These are phyloP conservation scores for Tolypeutes matacus DNA, from an alignment of 2,797 vertebrate species.

Conservation along the genomic window DNA sequence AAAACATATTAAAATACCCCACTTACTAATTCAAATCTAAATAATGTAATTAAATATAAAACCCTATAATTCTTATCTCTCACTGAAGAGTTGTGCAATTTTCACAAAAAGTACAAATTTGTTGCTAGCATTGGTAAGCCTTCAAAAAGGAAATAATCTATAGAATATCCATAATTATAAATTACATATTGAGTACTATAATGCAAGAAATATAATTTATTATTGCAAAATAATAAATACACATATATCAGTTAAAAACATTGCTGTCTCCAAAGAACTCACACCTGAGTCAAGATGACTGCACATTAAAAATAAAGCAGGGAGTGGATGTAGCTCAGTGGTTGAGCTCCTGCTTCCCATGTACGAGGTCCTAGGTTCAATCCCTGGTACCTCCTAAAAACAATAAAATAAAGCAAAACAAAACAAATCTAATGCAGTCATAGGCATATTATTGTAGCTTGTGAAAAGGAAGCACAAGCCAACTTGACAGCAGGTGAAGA, in stretches of 20 bases:
- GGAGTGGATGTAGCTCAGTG: no score
- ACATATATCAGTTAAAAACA: not conserved
- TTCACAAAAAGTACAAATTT: slow-evolving; percentile 9
- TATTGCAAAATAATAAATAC: not conserved
- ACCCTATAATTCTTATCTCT: not conserved
- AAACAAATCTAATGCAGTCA: not conserved
- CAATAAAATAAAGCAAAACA: not conserved
- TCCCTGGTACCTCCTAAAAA: no score
- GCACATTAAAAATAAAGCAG: not conserved
- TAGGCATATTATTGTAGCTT: not conserved
- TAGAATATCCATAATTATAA: slow-evolving; percentile 40
- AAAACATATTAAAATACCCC: not conserved
- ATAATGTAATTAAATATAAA: slow-evolving; percentile 28
- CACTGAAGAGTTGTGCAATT: not conserved
- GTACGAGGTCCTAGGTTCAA: no score
- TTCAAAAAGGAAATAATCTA: not conserved
- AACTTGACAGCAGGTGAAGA: rapidly evolving
- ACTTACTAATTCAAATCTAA: slow-evolving; percentile 38
- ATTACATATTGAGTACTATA: not conserved
- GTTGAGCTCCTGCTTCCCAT: no score
- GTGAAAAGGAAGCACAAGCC: not conserved
- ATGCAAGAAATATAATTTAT: not conserved
- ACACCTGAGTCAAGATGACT: not conserved
- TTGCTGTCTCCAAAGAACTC: not conserved
- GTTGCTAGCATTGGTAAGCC: not conserved